Evolutionary conservation across 2,888 invertebrate species (phyloP).

Genomic region (Lampropteryx suffumata): DNA sequence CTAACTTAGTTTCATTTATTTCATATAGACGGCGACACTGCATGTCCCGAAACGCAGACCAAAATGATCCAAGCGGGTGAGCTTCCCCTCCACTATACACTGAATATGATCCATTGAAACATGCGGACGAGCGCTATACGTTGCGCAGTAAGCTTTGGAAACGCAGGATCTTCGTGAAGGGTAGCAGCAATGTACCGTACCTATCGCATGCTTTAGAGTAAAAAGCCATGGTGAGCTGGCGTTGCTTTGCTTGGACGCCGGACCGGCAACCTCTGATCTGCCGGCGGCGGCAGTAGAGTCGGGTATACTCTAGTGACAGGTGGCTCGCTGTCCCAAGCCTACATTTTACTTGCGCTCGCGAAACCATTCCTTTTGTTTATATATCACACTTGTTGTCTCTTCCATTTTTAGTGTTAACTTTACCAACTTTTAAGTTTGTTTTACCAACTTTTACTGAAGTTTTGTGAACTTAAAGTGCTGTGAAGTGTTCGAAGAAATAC

Average conservation of each 20-base stretch:
- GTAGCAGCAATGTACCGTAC: constrained; percentile 33
- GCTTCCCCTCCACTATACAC: constrained; percentile 43
- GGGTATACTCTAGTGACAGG: constrained; percentile 73
- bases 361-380: constrained; percentile 68
- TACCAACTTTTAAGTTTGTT: constrained; percentile 33
- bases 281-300: constrained; percentile 77
- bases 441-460: constrained; percentile 39
- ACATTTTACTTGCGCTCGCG: constrained; percentile 68
- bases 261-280: constrained; percentile 54
- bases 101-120: constrained; percentile 1
- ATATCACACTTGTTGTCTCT: constrained; percentile 66
- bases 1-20: constrained; percentile 21
- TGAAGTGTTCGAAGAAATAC: constrained; percentile 72
- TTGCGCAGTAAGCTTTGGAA: constrained; percentile 35
- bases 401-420: constrained; percentile 40
- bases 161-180: not conserved
- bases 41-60: constrained; percentile 17
- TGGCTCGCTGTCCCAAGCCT: constrained; percentile 58
- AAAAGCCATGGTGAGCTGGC: constrained; percentile 49
- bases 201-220: not conserved
- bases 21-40: constrained; percentile 41
- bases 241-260: constrained; percentile 53
- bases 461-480: constrained; percentile 58
- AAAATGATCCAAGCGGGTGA: constrained; percentile 33
- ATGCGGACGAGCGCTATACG: constrained; percentile 33